These are phyloP conservation scores for Apoda limacodes DNA, from an alignment of 2,888 invertebrate species.

Conservation along the genomic window DNA sequence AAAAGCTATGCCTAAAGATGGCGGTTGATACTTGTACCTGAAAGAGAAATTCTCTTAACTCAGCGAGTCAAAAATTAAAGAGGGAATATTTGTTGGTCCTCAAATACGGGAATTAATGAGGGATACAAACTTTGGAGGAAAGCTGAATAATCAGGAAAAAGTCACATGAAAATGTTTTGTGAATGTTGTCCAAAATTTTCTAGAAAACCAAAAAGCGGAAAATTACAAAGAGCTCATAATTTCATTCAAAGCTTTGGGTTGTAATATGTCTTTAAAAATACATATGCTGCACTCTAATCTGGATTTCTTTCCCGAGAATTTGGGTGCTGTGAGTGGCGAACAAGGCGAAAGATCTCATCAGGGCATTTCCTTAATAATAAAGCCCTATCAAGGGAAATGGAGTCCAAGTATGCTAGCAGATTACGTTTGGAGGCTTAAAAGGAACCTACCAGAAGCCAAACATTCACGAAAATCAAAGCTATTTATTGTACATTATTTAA, in stretches of 20 bases:
- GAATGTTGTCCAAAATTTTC: not conserved
- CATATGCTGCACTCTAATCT: constrained; percentile 30
- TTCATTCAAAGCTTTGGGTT: constrained; percentile 1
- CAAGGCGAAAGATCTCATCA: constrained; percentile 36
- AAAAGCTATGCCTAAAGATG: no score
- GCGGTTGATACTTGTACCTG: no score
- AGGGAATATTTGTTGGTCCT: no score
- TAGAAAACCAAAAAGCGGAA: not conserved
- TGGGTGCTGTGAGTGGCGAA: constrained; percentile 29
- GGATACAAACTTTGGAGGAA: not conserved
- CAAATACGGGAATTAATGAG: constrained; percentile 3
- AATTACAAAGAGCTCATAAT: no score
- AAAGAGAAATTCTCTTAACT: not conserved
- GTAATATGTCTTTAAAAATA: constrained; percentile 29
- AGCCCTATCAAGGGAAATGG: no score
- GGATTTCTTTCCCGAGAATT: constrained; percentile 32
- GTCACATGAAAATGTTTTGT: not conserved
- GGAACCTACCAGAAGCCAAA: constrained; percentile 7
- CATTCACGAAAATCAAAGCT: no score
- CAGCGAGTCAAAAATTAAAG: no score
- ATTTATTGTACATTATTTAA: no score
- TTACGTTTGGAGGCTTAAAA: constrained; percentile 11
- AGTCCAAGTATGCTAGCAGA: constrained; percentile 13
- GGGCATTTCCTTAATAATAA: no score
- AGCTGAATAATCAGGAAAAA: not conserved